These are phyloP conservation scores for Nyctibius bracteatus DNA, from an alignment of 2,113 vertebrate species.

Conservation along the genomic window DNA sequence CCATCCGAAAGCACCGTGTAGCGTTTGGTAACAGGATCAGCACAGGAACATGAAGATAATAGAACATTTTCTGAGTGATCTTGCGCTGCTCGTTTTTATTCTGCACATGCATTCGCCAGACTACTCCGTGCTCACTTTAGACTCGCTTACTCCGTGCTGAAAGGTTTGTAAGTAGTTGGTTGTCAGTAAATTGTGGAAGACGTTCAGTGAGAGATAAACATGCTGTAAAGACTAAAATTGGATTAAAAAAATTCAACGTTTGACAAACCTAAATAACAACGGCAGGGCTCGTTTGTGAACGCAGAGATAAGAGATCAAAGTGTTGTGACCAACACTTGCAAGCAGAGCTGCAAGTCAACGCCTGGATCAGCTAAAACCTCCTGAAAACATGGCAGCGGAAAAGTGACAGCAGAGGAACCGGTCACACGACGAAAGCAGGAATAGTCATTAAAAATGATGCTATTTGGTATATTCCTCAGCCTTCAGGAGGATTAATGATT, in stretches of 20 bases:
- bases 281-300: background rate
- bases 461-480: accelerated
- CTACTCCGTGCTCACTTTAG: accelerated
- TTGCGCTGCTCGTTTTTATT: accelerated
- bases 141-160: accelerated
- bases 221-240: background rate
- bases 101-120: accelerated
- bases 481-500: background rate
- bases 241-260: too few relatives aligned
- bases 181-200: background rate
- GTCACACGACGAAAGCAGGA: accelerated
- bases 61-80: accelerated
- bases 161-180: accelerated
- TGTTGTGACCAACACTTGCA: background rate
- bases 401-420: accelerated
- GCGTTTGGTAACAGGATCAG: accelerated
- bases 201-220: background rate
- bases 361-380: background rate
- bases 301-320: background rate
- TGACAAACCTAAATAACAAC: background rate
- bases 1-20: accelerated
- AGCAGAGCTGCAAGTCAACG: background rate
- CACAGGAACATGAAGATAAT: accelerated
- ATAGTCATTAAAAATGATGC: accelerated
- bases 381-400: accelerated